These are phyloP conservation scores for Hypanus sabinus DNA, from an alignment of 2,113 vertebrate genomes.

Conservation along the genomic window DNA sequence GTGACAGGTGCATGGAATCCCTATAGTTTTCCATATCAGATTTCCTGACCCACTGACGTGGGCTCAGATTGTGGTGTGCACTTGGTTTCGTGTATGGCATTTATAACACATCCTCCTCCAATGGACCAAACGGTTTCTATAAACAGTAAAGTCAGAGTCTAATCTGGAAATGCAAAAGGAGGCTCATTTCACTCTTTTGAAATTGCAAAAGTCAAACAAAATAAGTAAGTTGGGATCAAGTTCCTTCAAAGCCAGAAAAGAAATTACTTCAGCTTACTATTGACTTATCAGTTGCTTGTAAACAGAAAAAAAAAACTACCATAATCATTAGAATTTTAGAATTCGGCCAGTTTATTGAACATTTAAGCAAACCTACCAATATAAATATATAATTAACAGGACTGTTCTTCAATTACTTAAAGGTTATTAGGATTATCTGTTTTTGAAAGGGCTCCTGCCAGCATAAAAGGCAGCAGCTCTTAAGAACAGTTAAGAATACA, in stretches of 20 bases:
- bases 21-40: background rate
- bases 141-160: background rate
- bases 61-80: background rate
- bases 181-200: background rate
- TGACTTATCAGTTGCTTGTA: background rate
- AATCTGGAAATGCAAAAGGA: background rate
- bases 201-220: background rate
- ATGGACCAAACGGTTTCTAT: background rate
- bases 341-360: background rate
- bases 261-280: background rate
- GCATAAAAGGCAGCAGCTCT: too few species aligned
- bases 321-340: background rate
- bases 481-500: too few species aligned
- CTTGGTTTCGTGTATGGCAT: background rate
- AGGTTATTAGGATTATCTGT: background rate
- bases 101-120: background rate
- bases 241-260: background rate
- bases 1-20: constrained; percentile 42
- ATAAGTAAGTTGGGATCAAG: background rate
- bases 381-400: background rate
- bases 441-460: too few species aligned
- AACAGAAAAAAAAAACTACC: background rate
- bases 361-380: background rate
- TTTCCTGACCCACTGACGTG: constrained; percentile 14
- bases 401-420: background rate